These are phyloP conservation scores for Rhingia rostrata DNA, from an alignment of 2,888 invertebrate species.

Conservation along the genomic window DNA sequence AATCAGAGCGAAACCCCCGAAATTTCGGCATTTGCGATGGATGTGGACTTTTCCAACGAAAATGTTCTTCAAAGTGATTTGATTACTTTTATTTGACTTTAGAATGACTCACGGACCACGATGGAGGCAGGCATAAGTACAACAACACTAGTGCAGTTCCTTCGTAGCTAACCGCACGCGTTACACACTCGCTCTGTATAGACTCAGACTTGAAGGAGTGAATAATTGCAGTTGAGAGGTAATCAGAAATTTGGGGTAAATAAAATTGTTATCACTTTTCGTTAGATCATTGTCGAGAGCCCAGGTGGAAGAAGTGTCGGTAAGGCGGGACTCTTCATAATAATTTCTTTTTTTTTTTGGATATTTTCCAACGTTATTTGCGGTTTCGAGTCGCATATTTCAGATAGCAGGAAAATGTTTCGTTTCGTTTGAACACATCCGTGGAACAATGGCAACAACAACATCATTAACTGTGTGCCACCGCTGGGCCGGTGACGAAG, in stretches of 20 bases:
- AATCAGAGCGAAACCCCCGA: slow-evolving; percentile 27
- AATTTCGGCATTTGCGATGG: slow-evolving; percentile 16
- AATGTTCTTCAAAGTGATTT: slow-evolving; percentile 18
- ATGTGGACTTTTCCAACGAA: slow-evolving; percentile 36
- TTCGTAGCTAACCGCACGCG: slow-evolving; percentile 22
- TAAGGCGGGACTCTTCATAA: slow-evolving; percentile 14
- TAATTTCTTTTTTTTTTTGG: slow-evolving; percentile 40
- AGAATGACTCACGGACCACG: slow-evolving; percentile 34
- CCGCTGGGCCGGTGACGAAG: not conserved
- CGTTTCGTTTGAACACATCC: not conserved
- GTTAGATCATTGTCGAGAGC: not conserved
- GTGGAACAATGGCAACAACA: not conserved
- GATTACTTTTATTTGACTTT: slow-evolving; percentile 24
- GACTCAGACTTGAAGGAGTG: not conserved
- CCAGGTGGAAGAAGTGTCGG: slow-evolving; percentile 21
- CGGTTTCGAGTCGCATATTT: slow-evolving; percentile 52
- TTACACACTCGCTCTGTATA: not conserved
- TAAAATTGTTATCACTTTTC: slow-evolving; percentile 33
- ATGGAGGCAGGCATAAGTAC: too few species aligned
- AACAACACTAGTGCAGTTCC: slow-evolving; percentile 50
- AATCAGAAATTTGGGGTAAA: too few species aligned
- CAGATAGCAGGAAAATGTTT: slow-evolving; percentile 19
- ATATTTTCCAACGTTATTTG: slow-evolving; percentile 69
- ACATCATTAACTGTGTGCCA: not conserved
- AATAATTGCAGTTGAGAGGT: not conserved